phyloP scores from a whole-genome alignment of 2,888 invertebrate species.

The Phyto melanocephala region DNA sequence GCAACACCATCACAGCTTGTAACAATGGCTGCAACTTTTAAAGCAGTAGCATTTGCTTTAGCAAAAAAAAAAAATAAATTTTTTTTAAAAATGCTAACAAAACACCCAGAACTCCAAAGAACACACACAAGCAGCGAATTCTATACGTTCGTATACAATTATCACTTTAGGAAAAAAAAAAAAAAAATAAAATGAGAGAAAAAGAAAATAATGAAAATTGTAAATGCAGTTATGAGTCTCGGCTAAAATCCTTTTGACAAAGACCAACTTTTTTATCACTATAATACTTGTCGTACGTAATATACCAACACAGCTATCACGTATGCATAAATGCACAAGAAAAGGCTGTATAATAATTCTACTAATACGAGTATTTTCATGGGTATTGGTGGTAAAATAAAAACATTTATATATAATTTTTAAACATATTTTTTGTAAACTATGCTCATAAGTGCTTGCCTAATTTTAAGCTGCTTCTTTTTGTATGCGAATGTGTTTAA shows the following conservation, averaged over 20 bases:
- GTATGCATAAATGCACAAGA: neutral
- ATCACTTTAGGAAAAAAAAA: conserved; percentile 37
- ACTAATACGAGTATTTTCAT: too few species aligned
- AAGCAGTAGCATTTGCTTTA: conserved; percentile 17
- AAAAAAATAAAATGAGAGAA: neutral
- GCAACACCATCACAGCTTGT: conserved; percentile 18
- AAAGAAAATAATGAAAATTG: conserved; percentile 40
- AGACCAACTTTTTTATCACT: conserved; percentile 50
- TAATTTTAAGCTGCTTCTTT: conserved; percentile 25
- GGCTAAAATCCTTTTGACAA: conserved; percentile 56
- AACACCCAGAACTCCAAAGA: neutral
- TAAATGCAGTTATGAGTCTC: conserved; percentile 59
- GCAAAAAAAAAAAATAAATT: conserved; percentile 2
- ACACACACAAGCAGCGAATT: conserved; percentile 5
- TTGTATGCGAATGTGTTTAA: neutral
- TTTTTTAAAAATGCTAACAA: conserved; percentile 3
- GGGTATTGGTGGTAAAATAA: neutral
- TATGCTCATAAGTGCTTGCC: neutral
- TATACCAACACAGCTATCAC: neutral
- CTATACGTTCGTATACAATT: conserved; percentile 46
- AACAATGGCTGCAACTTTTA: conserved; percentile 20
- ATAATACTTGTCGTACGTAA: neutral
- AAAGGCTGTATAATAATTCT: too few species aligned
- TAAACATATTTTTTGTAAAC: too few species aligned
- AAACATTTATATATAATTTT: neutral